Base-by-base conservation (phyloP, 2,888 invertebrate genomes). In the Tachina fera region DNA sequence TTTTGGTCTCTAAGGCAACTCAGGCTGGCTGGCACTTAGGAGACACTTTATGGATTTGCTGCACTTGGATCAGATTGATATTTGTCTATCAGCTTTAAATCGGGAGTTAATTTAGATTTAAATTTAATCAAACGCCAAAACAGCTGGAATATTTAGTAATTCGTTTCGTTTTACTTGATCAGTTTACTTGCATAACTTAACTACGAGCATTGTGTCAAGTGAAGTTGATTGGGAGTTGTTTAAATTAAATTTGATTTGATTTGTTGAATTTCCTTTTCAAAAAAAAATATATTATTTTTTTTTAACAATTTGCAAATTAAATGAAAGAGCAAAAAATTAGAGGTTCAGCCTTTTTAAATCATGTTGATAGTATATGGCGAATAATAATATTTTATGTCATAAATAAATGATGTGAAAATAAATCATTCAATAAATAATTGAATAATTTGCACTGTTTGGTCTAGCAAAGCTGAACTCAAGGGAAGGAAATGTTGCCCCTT, bases 51-150 rank as follows among this genome's bases (percentile, higher is more conserved):
- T 75, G 60, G 61, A 68, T 45, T 68, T 75, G 61, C 68, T 45
- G 51, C 77, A 5, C 51, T 65, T 9, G 16, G 47, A 47, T 70
- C 22, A 68, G 43, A 45, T 75, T 75, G 67, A 75, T 81, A 19
- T 45, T 68, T 61, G 53, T 68, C 39, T 45, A 81, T 75, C 68
- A 39, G 39, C 47, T 70, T 19, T 19, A 81, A 75, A 67, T 75
- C 81, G n/a, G n/a, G 14, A 68, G 61, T 68, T 74, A 68, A 81
- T 75, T 75, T 81, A 81, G 68, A 75, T 81, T 75, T 75, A 41
- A 81, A 68, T 70, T 61, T 61, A 81, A 75, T 41, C 61, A 68
- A 81, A 0, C 49, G 60, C 75, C 47, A 61, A 67, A 43, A 60
- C 19, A 13, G 60, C 39, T 16, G 9, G 45, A 65, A 72, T 65